Base-by-base conservation (phyloP, 2,113 vertebrate species). In the Rhea americana region DNA sequence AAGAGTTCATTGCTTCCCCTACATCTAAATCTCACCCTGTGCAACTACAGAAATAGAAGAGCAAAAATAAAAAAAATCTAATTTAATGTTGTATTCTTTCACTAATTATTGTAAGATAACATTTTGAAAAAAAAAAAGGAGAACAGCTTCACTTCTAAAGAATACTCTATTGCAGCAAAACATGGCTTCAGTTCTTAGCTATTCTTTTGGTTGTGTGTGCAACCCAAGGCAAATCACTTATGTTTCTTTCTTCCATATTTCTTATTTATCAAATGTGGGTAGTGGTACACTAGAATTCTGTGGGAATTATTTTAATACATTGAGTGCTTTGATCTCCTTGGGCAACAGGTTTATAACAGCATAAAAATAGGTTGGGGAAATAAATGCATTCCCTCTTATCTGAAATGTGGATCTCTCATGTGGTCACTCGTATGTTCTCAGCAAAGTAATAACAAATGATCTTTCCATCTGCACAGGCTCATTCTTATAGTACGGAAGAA, bases 381-480 rank as follows among this genome's bases (percentile, higher is more conserved):
- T 48, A 84, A 93, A 51, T 50, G 26, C 16, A 18, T 76, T 81
- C 76, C 35, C 48, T 88, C 70, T 94, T 93, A 94, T 95, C 94
- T 94, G 76, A 94, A 81, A 86, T 0, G 0, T 65, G 48, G 41
- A 93, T 96, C 95, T 94, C 77, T 79, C 93, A 78, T 4, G 13
- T 93, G 93, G 82, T 95, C 94, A 76, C 55, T 93, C 28, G 30
- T 79, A 20, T 66, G 90, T 89, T 94, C 83, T 88, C 90, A 91
- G 90, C 53, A 82, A 75, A 88, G 50, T 53, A 93, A 61, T 73
- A 72, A 86, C 88, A 93, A 96, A 95, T 28, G 14, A 92, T 94
- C 76, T 94, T 47, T 74, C 95, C 93, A 93, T 96, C 91, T 94
- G 93, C 94, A 85, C 83, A 76, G 53, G 62, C 82, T 96, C 50